These are phyloP conservation scores for Arctopsyche grandis DNA, from an alignment of 1,140 invertebrate genomes.

Conservation along the genomic window DNA sequence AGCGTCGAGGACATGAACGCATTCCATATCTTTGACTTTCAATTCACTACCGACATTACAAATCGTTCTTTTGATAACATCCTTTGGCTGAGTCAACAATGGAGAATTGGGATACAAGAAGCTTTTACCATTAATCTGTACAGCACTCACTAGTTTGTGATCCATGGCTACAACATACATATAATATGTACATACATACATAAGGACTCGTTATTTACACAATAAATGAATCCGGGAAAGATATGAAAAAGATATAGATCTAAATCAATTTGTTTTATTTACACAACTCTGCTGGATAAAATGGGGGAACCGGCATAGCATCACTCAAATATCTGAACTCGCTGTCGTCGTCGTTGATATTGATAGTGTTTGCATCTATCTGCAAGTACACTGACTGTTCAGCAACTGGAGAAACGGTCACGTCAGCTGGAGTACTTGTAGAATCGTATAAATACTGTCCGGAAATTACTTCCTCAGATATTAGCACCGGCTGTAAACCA, in stretches of 20 bases:
- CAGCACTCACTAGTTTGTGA: neutral
- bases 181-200: too few relatives aligned
- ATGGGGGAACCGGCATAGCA: conserved; percentile 61
- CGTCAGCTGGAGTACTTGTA: conserved; percentile 36
- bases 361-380: conserved; percentile 57
- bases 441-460: conserved; percentile 22
- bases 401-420: conserved; percentile 48
- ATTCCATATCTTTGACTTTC: conserved; percentile 59
- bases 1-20: conserved; percentile 59
- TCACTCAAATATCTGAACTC: conserved; percentile 65
- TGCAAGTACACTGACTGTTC: conserved; percentile 56
- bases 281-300: conserved; percentile 62
- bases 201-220: too few relatives aligned
- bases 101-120: conserved; percentile 63
- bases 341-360: conserved; percentile 59
- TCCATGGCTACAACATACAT: conserved; percentile 11
- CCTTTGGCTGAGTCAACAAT: conserved; percentile 57
- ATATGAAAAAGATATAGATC: neutral
- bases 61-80: conserved; percentile 56
- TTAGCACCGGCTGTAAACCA: neutral
- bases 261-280: conserved; percentile 56
- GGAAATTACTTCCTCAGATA: conserved; percentile 16
- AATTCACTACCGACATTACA: conserved; percentile 60
- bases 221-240: too few relatives aligned
- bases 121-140: conserved; percentile 63